Evolutionary conservation across 1,140 invertebrate genomes (phyloP).

Genomic region (Drosophila albomicans): DNA sequence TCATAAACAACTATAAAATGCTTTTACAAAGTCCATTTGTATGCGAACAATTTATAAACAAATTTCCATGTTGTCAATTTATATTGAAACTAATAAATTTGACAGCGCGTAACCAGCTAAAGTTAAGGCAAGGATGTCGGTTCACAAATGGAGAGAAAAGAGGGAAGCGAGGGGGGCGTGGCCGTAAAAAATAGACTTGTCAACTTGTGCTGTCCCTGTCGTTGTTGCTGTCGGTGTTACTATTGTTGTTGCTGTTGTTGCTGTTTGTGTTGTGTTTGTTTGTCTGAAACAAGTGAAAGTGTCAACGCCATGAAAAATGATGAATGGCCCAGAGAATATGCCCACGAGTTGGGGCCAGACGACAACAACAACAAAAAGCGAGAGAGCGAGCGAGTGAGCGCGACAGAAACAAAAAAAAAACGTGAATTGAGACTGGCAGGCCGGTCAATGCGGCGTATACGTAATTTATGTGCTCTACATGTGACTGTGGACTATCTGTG

Average conservation of each 20-base stretch:
- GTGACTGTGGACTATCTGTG: constrained; percentile 8
- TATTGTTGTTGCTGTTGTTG: constrained; percentile 27
- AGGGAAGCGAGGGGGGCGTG: constrained; percentile 8
- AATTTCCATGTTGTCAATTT: constrained; percentile 77
- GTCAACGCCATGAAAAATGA: constrained; percentile 79
- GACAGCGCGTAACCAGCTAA: constrained; percentile 66
- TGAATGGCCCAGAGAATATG: constrained; percentile 69
- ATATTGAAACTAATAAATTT: constrained; percentile 82
- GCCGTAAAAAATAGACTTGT: constrained; percentile 73
- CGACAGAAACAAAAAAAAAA: constrained; percentile 5
- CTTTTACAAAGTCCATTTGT: neutral
- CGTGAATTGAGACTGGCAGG: constrained; percentile 44
- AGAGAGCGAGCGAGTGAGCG: neutral
- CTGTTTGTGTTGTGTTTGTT: constrained; percentile 57
- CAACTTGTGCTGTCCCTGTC: constrained; percentile 46
- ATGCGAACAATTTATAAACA: constrained; percentile 59
- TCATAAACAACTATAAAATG: neutral
- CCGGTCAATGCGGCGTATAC: constrained; percentile 76
- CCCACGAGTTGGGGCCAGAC: constrained; percentile 30
- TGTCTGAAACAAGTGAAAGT: constrained; percentile 79
- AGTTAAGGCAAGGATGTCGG: constrained; percentile 15
- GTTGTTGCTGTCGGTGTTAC: constrained; percentile 34
- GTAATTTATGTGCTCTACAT: constrained; percentile 72
- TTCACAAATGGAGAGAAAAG: neutral
- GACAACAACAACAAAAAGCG: constrained; percentile 7